Evolutionary conservation across 2,797 vertebrate genomes (phyloP).

Genomic region (Rhinoraja longicauda): DNA sequence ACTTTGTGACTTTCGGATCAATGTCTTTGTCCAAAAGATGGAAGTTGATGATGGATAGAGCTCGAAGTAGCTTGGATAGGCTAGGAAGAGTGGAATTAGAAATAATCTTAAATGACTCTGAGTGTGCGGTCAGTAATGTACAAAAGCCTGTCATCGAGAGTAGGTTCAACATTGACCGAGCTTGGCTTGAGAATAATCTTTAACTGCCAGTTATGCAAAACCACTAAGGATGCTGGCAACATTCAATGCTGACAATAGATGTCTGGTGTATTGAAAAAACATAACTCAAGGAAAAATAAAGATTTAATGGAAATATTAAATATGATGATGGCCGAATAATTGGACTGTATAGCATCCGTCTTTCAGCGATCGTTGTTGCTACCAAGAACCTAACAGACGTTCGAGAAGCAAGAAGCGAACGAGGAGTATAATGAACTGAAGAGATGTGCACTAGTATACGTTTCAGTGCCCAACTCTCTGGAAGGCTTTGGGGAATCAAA

Average conservation of each 20-base stretch:
- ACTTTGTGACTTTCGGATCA: not conserved
- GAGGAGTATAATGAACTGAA: not conserved
- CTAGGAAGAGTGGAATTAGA: not conserved
- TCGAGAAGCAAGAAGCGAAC: not conserved
- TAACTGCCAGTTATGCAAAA: not conserved
- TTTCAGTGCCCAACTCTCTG: not conserved
- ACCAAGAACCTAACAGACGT: not conserved
- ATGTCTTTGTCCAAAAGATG: not conserved
- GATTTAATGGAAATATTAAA: not conserved
- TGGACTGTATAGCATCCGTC: not conserved
- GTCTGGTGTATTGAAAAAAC: not conserved
- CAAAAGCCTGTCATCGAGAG: not conserved
- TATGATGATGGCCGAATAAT: not conserved
- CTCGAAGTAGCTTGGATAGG: not conserved
- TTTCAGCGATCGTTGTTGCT: not conserved
- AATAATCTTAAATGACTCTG: too few relatives aligned
- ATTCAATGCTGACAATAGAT: not conserved
- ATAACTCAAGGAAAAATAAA: not conserved
- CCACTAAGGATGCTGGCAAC: too few relatives aligned
- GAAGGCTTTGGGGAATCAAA: not conserved
- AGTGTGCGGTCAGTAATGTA: not conserved
- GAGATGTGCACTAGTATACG: too few relatives aligned
- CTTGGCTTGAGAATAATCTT: not conserved
- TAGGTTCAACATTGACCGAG: not conserved
- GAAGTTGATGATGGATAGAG: not conserved